Conservation (phyloP, 2,113 vertebrate species). For the Acrocephalus arundinaceus region DNA sequence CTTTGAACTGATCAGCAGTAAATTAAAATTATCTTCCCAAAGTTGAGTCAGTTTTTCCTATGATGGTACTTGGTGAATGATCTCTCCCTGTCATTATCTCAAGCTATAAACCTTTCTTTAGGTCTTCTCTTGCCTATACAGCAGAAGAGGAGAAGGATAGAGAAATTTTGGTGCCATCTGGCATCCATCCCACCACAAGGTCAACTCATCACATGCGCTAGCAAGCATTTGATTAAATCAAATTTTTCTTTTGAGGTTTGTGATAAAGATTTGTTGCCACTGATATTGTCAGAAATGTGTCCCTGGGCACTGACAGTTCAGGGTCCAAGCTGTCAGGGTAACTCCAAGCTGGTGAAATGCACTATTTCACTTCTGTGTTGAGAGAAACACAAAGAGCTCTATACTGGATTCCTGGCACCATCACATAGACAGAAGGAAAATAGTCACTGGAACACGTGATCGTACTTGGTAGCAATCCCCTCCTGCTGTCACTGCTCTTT, state of each 20-base stretch:
- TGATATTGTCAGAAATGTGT: not conserved
- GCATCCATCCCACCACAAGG: not conserved
- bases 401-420: not conserved
- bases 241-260: not conserved
- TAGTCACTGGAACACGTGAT: not conserved
- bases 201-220: not conserved
- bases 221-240: not conserved
- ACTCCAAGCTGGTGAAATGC: rapidly evolving
- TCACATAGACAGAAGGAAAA: not conserved
- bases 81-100: not conserved
- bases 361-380: rapidly evolving
- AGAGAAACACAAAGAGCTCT: not conserved
- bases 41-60: not conserved
- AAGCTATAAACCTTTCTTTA: not conserved
- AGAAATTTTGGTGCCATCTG: not conserved
- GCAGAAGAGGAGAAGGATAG: not conserved
- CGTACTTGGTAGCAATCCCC: not conserved
- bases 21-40: not conserved
- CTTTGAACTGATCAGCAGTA: not conserved
- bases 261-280: rapidly evolving
- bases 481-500: not conserved
- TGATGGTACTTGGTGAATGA: rapidly evolving
- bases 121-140: not conserved
- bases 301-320: not conserved
- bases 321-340: not conserved